Evolutionary conservation across 2,113 vertebrate genomes (phyloP), one percentile per base, ranked within the genome.

Genomic region (Mustelus asterias): DNA sequence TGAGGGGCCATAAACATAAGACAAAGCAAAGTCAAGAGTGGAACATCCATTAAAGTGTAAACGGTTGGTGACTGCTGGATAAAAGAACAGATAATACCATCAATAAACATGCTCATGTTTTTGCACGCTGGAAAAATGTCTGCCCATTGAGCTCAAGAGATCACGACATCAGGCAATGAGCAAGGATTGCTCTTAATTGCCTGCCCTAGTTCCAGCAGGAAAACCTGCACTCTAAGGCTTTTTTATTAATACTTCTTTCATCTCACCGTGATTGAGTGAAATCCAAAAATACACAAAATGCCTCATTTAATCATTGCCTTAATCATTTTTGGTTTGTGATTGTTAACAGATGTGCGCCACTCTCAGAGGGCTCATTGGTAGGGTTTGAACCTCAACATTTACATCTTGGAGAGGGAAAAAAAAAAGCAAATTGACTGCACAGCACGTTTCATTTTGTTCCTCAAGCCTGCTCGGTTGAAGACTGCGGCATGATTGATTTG

Each of bases 301-400:
- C 80, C 80, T 83, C 80, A 83, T 83, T 83, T 83, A 83, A 83
- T 83, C 80, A 83, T 83, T 41, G 80, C 80, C 37, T 83, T 83
- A 83, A 83, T 83, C 14, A 83, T 83, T 83, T 54, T 83, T 41
- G 37, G 3, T 20, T 41, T 41, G 37, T 41, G 80, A 83, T 83
- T 83, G 80, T 83, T 83, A 83, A 83, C 80, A 83, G 80, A 83
- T 83, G 80, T 44, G 20, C 37, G 8, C 20, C 18, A 16, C 37
- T 83, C 80, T 83, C 80, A 41, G 37, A 83, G 80, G 80, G 37
- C 37, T 8, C 5, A 4, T 83, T 83, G 80, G 80, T 83, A 20
- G 37, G n/a, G 37, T 44, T 20, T 41, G 37, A 41, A 41, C 37
- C 80, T 41, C 37, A 83, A 83, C 18, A 41, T 83, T 54, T 83